Percentiles rank a stretch among this genome's conserved stretches.
Conservation (phyloP, 2,113 vertebrate genomes). For the Sitta europaea region DNA sequence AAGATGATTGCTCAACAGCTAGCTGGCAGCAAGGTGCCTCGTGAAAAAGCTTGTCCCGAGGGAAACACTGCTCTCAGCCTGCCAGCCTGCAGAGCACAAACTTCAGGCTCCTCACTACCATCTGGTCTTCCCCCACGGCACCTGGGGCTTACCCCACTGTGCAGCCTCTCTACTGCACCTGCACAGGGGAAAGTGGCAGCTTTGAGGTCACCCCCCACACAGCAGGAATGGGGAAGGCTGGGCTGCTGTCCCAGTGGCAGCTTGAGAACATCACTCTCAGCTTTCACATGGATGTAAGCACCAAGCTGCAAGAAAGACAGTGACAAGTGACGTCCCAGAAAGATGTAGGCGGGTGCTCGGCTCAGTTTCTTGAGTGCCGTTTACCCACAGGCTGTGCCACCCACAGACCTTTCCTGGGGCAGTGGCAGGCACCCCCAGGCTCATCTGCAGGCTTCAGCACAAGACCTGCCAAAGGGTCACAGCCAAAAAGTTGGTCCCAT, state of each 20-base stretch:
- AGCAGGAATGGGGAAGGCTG: background rate
- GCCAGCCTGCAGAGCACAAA: background rate
- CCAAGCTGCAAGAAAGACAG: background rate
- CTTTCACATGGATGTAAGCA: background rate
- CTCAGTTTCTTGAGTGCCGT: conserved; percentile 28
- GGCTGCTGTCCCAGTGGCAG: background rate
- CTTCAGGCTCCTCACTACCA: background rate
- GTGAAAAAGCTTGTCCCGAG: conserved; percentile 10
- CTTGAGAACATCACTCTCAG: background rate
- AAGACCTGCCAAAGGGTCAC: background rate
- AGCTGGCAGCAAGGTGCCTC: background rate
- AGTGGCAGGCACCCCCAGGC: background rate
- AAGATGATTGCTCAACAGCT: conserved; percentile 17
- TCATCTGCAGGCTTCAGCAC: background rate
- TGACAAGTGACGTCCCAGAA: background rate
- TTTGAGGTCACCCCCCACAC: rapidly evolving
- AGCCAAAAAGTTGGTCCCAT: background rate
- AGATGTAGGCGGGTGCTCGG: background rate
- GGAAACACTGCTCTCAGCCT: background rate
- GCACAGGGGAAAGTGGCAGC: background rate
- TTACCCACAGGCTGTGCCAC: conserved; percentile 35
- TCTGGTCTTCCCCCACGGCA: background rate
- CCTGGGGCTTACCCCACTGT: background rate
- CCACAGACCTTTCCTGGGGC: conserved; percentile 6
- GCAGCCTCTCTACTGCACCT: background rate